A percentile compares a stretch with the other conserved stretches of the same genome.
phyloP scores from a whole-genome alignment of 2,888 invertebrate species.

The Stenichneumon culpator region DNA sequence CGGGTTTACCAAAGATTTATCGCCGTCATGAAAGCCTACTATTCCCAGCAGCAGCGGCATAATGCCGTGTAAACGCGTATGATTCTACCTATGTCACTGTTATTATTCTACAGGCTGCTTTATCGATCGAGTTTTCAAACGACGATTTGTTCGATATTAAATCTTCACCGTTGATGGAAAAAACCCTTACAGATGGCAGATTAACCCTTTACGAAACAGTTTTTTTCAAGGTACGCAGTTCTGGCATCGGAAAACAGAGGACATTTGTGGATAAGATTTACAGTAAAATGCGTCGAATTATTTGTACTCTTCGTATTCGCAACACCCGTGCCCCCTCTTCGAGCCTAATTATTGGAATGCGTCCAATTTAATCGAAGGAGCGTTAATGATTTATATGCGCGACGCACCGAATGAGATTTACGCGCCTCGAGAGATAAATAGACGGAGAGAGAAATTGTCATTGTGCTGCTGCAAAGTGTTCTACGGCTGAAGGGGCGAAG shows the following conservation, averaged over 20 bases:
- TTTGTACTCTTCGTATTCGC: neutral
- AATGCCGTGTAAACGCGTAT: constrained; percentile 39
- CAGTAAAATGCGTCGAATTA: too few species aligned
- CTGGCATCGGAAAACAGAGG: neutral
- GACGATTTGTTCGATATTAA: constrained; percentile 59
- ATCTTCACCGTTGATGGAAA: constrained; percentile 41
- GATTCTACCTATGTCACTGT: constrained; percentile 43
- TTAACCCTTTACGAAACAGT: neutral
- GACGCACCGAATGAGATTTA: neutral
- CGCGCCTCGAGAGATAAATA: constrained; percentile 34
- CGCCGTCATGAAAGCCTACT: constrained; percentile 64
- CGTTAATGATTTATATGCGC: constrained; percentile 35
- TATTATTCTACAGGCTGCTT: constrained; percentile 34
- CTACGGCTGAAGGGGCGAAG: constrained; percentile 8
- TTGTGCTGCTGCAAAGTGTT: constrained; percentile 10
- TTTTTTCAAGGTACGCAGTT: neutral
- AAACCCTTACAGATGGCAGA: neutral
- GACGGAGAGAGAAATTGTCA: constrained; percentile 32
- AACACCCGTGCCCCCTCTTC: neutral
- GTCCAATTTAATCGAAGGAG: constrained; percentile 15
- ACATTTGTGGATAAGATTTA: neutral
- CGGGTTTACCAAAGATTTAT: constrained; percentile 63
- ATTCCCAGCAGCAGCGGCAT: constrained; percentile 38
- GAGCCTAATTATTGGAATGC: constrained; percentile 38
- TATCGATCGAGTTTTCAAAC: constrained; percentile 44